Evolutionary conservation across 1,140 invertebrate genomes (phyloP).

Genomic region (Mactra quadrangularis): DNA sequence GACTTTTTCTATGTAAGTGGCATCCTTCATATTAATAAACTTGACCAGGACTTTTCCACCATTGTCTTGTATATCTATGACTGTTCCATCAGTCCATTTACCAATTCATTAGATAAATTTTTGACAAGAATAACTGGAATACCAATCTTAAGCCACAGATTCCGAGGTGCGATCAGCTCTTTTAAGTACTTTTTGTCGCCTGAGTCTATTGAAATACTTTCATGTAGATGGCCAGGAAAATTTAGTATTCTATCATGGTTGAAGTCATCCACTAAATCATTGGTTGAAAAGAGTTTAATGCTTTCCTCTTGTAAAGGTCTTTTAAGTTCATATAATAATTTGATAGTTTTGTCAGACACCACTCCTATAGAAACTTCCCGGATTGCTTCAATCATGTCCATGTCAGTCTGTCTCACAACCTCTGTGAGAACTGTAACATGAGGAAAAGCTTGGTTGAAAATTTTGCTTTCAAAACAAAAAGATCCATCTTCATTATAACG

Average conservation of each 20-base stretch:
- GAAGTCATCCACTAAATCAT: conserved; percentile 17
- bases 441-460: conserved; percentile 26
- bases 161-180: background rate
- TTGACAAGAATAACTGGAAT: conserved; percentile 12
- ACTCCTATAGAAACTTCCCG: conserved; percentile 7
- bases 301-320: background rate
- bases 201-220: conserved; percentile 19
- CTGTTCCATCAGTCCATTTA: conserved; percentile 22
- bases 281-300: conserved; percentile 25
- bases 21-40: no score
- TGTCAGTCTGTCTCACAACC: conserved; percentile 23
- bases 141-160: conserved; percentile 27
- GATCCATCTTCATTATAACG: conserved; percentile 16
- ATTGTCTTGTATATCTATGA: background rate
- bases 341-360: background rate
- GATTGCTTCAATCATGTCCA: conserved; percentile 5
- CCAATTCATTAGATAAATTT: conserved; percentile 27
- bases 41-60: background rate
- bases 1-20: no score
- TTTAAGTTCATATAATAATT: background rate
- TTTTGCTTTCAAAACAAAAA: conserved; percentile 27
- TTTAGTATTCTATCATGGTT: conserved; percentile 14
- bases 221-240: conserved; percentile 7
- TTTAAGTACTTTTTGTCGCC: conserved; percentile 14
- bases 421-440: background rate